Conservation (phyloP, 2,797 vertebrate genomes). For the Champsocephalus esox region DNA sequence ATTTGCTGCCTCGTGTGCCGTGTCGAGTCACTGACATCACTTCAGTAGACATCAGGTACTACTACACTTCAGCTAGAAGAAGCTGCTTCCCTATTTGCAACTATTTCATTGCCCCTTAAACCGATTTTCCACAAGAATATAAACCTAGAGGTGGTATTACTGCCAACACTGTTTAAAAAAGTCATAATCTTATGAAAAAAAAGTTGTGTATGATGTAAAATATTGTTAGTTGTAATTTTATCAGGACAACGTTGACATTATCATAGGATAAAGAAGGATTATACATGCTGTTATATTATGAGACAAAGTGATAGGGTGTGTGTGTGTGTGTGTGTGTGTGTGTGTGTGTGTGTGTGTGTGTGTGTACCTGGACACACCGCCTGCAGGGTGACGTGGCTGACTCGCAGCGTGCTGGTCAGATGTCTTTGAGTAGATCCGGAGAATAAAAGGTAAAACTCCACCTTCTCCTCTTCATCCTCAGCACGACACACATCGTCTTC, state of each 20-base stretch:
- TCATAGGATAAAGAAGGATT: no score
- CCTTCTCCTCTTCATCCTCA: constrained; percentile 69
- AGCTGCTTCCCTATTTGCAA: not conserved
- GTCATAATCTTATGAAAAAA: not conserved
- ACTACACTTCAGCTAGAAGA: not conserved
- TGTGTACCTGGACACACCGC: constrained; percentile 90
- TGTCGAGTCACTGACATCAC: not conserved
- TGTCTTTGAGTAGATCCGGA: constrained; percentile 90
- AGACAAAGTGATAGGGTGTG: no score
- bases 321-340: no score
- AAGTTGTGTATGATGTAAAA: not conserved
- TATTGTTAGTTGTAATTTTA: no score
- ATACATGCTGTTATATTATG: no score
- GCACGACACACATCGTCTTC: constrained; percentile 75
- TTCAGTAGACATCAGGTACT: not conserved
- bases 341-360: constrained; percentile 7
- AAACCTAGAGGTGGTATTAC: not conserved
- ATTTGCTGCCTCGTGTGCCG: not conserved
- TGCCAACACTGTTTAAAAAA: not conserved
- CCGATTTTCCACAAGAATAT: not conserved
- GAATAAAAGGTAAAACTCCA: constrained; percentile 92
- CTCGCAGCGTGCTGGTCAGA: constrained; percentile 88
- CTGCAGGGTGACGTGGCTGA: constrained; percentile 87
- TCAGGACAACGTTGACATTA: no score
- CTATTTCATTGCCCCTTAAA: not conserved